Percentiles rank a stretch among this genome's conserved stretches.
These are phyloP conservation scores for Acrocephalus arundinaceus DNA, from an alignment of 2,113 vertebrate genomes.

Conservation along the genomic window DNA sequence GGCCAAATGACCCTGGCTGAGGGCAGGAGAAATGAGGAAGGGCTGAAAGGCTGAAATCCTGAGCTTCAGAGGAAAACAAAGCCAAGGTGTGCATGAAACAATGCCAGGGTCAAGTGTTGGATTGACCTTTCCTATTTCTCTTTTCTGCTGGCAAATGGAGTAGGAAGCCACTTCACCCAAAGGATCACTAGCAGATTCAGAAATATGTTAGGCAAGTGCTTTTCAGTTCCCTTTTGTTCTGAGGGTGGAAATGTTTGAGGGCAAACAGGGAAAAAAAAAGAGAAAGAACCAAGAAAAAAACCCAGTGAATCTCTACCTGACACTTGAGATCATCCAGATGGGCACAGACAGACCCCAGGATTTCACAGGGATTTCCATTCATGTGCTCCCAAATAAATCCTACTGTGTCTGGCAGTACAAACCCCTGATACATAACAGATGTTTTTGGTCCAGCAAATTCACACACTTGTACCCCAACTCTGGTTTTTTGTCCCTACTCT, in stretches of 20 bases:
- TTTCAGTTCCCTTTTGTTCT: not conserved
- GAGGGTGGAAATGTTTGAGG: not conserved
- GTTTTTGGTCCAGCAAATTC: not conserved
- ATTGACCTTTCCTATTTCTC: not conserved
- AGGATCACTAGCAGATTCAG: not conserved
- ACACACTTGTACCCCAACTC: not conserved
- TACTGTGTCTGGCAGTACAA: not conserved
- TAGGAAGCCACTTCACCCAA: not conserved
- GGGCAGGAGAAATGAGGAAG: not conserved
- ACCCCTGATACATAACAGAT: not conserved
- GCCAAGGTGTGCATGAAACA: not conserved
- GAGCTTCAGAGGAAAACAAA: not conserved
- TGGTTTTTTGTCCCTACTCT: accelerated
- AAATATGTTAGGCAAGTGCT: not conserved
- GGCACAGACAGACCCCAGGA: not conserved
- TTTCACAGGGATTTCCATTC: not conserved
- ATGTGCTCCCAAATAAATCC: not conserved
- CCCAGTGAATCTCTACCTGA: not conserved
- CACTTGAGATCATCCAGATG: not conserved
- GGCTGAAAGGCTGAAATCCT: not conserved
- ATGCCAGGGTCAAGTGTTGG: not conserved
- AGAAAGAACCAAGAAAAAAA: not conserved
- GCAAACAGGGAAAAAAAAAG: not conserved
- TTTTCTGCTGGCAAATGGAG: not conserved
- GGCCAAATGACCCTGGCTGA: not conserved